Base-by-base conservation (phyloP, 2,888 invertebrate species). In the Caenorhabditis uteleia region DNA sequence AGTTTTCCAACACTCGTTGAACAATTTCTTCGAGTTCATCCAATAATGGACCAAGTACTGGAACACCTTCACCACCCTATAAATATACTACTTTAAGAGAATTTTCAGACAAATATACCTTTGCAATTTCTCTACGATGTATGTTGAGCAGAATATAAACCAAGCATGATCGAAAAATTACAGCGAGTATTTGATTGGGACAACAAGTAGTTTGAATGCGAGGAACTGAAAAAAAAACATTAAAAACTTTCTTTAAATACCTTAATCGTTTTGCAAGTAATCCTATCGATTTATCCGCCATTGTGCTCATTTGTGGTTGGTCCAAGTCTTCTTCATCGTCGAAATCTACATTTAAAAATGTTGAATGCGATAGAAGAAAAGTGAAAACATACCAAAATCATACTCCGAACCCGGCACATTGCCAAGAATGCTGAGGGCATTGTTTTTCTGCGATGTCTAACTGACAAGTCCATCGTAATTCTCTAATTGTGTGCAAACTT, bases 151-250 rank as follows among this genome's bases (percentile, higher is more conserved):
- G 43, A 10, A 58, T 23, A 47, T 54, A 64, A 51, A 40, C 50
- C 31, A 64, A n/a, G n/a, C n/a, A n/a, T n/a, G n/a, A n/a, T n/a
- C n/a, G n/a, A n/a, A n/a, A n/a, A n/a, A n/a, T n/a, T n/a, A n/a
- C n/a, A n/a, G n/a, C 3, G 93, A 94, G 84, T 97, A 98, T 85
- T 99, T 98, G 82, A 95, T 88, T 0, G 98, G 98, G 0, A 98
- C 93, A 31, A 99, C 90, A 40, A 91, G 84, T 0, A 97, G 89
- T 21, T 95, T 95, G 54, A 99, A 85, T 0, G 93, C 89, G 69
- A 99, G 89, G 84, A 91, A 98, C 88, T 88, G 84, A 49, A 86
- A 55, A n/a, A n/a, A n/a, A n/a, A n/a, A n/a, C n/a, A n/a, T n/a
- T n/a, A n/a, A n/a, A n/a, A n/a, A n/a, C n/a, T n/a, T n/a, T n/a